Conservation (phyloP, 2,888 invertebrate species). For the Scaptomyza parva region DNA sequence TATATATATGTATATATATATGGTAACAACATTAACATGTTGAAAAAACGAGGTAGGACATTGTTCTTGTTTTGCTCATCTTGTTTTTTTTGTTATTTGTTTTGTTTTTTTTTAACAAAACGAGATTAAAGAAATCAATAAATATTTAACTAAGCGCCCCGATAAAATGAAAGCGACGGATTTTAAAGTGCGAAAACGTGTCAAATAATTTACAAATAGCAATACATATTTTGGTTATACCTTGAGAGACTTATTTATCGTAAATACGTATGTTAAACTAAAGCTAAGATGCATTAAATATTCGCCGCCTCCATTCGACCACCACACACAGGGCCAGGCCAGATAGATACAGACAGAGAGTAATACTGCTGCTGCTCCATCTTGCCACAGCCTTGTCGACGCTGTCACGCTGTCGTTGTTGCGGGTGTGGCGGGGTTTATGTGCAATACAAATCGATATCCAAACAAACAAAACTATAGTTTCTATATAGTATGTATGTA, state of each 20-base stretch:
- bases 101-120: conserved; percentile 8
- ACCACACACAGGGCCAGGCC: background rate
- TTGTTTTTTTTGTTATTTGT: conserved; percentile 17
- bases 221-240: conserved; percentile 78
- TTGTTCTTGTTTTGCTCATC: conserved; percentile 61
- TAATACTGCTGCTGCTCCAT: conserved; percentile 28
- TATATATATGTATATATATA: conserved; percentile 43
- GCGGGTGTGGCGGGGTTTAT: background rate
- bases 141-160: conserved; percentile 32
- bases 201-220: conserved; percentile 69
- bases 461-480: conserved; percentile 20
- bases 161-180: conserved; percentile 14
- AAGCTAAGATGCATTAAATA: conserved; percentile 57
- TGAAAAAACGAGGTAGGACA: conserved; percentile 84
- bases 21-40: conserved; percentile 74
- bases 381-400: conserved; percentile 3
- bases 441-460: conserved; percentile 25
- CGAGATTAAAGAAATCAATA: conserved; percentile 20
- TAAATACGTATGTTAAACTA: conserved; percentile 51
- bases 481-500: conserved; percentile 19
- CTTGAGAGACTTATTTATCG: conserved; percentile 66
- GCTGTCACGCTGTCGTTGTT: conserved; percentile 2
- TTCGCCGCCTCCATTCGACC: conserved; percentile 11
- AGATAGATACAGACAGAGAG: background rate
- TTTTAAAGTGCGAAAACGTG: conserved; percentile 28